phyloP scores from a whole-genome alignment of 2,113 vertebrate species.

The Semnopithecus entellus region DNA sequence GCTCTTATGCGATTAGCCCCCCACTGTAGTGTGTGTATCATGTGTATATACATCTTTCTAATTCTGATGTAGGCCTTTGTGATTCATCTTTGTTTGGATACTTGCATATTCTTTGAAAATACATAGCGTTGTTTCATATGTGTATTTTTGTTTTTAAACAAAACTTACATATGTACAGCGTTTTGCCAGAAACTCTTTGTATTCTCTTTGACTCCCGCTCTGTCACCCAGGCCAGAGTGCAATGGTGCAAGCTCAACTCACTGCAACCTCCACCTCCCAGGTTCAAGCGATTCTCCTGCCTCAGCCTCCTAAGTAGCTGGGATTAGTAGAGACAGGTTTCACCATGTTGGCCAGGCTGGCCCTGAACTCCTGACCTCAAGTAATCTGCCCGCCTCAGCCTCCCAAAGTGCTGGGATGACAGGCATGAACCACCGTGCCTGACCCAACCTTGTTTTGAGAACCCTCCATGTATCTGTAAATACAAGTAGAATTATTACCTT shows the following conservation, averaged over 20 bases:
- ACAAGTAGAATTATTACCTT: neutral
- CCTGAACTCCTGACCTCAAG: no score
- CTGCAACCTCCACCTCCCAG: no score
- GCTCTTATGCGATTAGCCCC: neutral
- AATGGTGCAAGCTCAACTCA: no score
- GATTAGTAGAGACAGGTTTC: no score
- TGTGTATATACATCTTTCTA: neutral
- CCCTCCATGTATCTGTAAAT: neutral
- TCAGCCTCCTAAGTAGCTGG: no score
- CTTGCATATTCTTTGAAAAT: constrained; percentile 12
- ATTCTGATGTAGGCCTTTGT: neutral
- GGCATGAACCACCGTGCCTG: no score
- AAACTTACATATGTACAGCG: neutral
- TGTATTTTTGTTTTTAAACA: neutral
- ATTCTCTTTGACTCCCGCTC: neutral
- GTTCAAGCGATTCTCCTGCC: no score
- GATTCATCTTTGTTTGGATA: neutral
- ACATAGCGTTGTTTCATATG: neutral
- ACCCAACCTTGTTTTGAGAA: neutral
- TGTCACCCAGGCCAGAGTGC: no score
- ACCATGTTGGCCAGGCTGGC: no score
- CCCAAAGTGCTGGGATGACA: no score
- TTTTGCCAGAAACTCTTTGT: neutral
- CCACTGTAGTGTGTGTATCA: neutral
- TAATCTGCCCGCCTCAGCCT: no score